Evolutionary conservation across 2,113 vertebrate species (phyloP), one percentile per base, ranked within the genome.

Genomic region (Lichenostomus cassidix): DNA sequence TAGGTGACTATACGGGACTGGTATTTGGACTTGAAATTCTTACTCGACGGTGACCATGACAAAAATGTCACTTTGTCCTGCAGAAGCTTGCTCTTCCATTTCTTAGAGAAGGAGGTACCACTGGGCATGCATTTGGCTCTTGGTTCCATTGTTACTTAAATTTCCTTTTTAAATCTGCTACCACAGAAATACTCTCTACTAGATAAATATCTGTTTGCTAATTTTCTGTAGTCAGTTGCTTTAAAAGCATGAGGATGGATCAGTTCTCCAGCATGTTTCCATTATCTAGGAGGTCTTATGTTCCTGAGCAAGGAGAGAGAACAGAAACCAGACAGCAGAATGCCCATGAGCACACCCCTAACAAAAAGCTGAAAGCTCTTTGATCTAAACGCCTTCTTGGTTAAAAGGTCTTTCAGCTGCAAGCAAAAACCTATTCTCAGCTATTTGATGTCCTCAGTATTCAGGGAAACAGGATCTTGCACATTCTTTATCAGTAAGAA

Each of bases 391-490:
- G 23, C 37, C 47, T 86, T 29, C 33, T 90, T 94, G 47, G 47
- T 91, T 87, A 82, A 84, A 94, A 96, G 65, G 89, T 60, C 81
- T 94, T 95, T 81, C 47, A 93, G 69, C 68, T 95, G 69, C 83
- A 95, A 95, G 87, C 74, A 82, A 65, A 89, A 76, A 49, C 12
- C 88, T 49, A 12, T 89, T 92, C 83, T 89, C 92, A 92, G 80
- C 80, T 95, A 87, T 93, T 91, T 78, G 80, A 93, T 93, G 91
- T 42, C 59, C 70, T 87, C 79, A 24, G 67, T 88, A 73, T 70
- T 94, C 83, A 89, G 83, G 56, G 76, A 92, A 96, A 97, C 95
- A 95, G 95, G 94, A 96, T 95, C 76, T 95, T 95, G 95, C 91
- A 83, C 96, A 97, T 97, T 97, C 95, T 93, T 96, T 87, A 90